Conservation (phyloP, 2,797 vertebrate genomes). For the Euthynnus affinis region DNA sequence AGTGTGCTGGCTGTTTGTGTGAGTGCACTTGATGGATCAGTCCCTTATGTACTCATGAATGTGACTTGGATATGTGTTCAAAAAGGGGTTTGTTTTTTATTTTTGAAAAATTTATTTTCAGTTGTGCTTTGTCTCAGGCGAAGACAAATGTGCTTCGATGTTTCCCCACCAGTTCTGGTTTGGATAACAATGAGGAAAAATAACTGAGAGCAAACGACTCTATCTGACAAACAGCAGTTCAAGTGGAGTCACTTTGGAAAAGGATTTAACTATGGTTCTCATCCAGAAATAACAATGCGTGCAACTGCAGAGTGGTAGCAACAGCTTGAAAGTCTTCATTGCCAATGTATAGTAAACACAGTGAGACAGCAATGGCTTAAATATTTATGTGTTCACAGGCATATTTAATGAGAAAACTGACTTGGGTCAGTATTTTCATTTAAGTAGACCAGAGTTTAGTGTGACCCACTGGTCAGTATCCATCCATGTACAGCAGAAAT, state of each 20-base stretch:
- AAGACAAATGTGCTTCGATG: constrained; percentile 57
- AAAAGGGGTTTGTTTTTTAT: constrained; percentile 60
- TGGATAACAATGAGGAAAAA: constrained; percentile 51
- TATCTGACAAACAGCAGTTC: constrained; percentile 55
- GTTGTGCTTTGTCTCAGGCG: constrained; percentile 50
- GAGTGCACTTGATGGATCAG: constrained; percentile 72
- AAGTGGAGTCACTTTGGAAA: constrained; percentile 44
- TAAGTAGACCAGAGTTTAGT: too few species aligned
- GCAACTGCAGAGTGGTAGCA: constrained; percentile 42
- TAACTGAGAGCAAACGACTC: constrained; percentile 42
- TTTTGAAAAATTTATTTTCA: constrained; percentile 48
- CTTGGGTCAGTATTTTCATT: neutral
- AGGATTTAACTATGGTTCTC: constrained; percentile 6
- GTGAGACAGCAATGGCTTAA: neutral
- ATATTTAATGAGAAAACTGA: constrained; percentile 2
- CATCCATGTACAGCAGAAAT: neutral
- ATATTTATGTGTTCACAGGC: constrained; percentile 1
- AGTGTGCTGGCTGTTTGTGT: constrained; percentile 52
- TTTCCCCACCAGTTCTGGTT: constrained; percentile 55
- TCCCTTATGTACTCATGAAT: constrained; percentile 67
- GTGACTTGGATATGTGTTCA: constrained; percentile 54
- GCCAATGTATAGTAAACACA: constrained; percentile 24
- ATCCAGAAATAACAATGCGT: constrained; percentile 59
- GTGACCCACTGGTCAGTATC: neutral
- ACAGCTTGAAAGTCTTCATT: constrained; percentile 42